A percentile compares a stretch with the other conserved stretches of the same genome.
Evolutionary conservation across 53 echinoderm and acorn worm species (phyloP).

Genomic region (Pentamera pediparva): DNA sequence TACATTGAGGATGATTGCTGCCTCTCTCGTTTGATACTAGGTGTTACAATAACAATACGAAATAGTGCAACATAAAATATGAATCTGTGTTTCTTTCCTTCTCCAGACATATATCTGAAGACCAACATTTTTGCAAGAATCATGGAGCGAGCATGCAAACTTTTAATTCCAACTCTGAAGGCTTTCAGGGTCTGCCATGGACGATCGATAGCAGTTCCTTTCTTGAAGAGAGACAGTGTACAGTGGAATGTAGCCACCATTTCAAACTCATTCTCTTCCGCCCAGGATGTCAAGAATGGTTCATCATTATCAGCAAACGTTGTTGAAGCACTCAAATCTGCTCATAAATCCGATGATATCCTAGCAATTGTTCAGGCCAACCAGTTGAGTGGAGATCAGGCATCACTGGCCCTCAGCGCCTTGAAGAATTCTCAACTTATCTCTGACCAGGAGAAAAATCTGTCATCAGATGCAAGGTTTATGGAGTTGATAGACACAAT

Average conservation of each 20-base stretch:
- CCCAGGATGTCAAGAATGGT: background rate
- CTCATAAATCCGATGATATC: constrained; percentile 7
- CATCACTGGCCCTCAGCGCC: constrained; percentile 48
- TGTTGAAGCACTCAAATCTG: background rate
- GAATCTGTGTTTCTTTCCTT: too few species aligned
- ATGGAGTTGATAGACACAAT: constrained; percentile 17
- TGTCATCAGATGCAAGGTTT: constrained; percentile 39
- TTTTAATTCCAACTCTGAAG: background rate
- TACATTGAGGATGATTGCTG: too few species aligned
- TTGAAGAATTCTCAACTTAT: constrained; percentile 17
- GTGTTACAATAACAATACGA: too few species aligned
- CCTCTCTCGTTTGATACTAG: too few species aligned
- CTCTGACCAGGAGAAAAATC: background rate
- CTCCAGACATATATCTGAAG: too few species aligned
- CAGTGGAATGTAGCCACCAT: background rate
- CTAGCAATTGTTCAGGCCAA: background rate
- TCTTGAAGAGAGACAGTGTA: background rate
- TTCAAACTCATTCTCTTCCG: too few species aligned
- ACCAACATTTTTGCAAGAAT: too few species aligned
- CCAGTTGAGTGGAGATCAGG: constrained; percentile 45
- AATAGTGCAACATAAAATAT: too few species aligned
- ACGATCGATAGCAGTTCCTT: background rate
- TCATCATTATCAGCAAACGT: background rate
- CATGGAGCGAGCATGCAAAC: constrained; percentile 18
- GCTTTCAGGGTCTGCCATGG: background rate